A percentile compares a stretch with the other conserved stretches of the same genome.
Conservation (phyloP, 2,113 vertebrate genomes). For the Hiodon alosoides region DNA sequence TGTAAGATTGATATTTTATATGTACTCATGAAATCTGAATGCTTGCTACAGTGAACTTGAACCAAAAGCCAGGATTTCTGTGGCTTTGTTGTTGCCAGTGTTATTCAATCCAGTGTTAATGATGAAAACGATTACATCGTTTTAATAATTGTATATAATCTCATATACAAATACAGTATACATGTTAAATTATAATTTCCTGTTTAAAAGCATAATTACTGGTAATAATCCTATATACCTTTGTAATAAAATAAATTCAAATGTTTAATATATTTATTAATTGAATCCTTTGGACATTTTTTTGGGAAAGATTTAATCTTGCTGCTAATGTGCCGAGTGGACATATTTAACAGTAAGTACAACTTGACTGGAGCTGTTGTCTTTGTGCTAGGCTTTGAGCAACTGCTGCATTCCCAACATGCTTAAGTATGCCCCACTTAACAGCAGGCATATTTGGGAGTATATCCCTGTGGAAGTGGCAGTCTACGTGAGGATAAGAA, state of each 20-base stretch:
- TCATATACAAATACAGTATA: background rate
- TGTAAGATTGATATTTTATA: background rate
- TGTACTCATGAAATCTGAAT: background rate
- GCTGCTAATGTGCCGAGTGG: background rate
- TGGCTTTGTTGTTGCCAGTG: slow-evolving; percentile 22
- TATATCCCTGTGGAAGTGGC: no score
- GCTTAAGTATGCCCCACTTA: no score
- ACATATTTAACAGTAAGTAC: background rate
- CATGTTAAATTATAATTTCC: slow-evolving; percentile 13
- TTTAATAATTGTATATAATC: slow-evolving; percentile 19
- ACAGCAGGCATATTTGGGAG: no score
- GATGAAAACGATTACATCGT: background rate
- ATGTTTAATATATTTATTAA: slow-evolving; percentile 17
- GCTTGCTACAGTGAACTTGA: background rate
- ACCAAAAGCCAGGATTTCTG: background rate
- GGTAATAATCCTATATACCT: slow-evolving; percentile 5
- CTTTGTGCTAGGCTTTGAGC: background rate
- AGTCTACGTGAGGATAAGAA: no score
- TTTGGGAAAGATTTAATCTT: background rate
- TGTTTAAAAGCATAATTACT: slow-evolving; percentile 11
- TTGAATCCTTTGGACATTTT: background rate
- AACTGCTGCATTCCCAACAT: no score
- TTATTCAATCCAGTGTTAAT: slow-evolving; percentile 14
- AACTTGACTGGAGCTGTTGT: background rate
- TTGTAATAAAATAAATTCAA: slow-evolving; percentile 17